Evolutionary conservation across 2,888 invertebrate species (phyloP), one percentile per base, ranked within the genome.

Genomic region (Ceriagrion tenellum): DNA sequence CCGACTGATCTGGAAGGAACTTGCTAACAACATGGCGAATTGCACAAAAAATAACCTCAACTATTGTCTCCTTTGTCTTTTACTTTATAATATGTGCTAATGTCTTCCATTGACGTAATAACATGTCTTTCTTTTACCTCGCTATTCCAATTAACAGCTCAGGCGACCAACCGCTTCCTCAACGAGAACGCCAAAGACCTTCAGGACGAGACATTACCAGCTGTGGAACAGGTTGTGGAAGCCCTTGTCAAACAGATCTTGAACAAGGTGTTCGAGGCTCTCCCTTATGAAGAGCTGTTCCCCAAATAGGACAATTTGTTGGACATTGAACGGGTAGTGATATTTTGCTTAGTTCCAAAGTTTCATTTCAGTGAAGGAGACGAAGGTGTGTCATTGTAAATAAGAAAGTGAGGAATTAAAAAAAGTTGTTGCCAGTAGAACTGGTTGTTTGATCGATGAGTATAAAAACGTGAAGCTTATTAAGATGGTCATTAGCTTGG

Each of bases 121-220:
- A 59, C 2, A 16, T 55, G 59, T 10, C 90, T 69, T 95, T 95
- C 1, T 95, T 88, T 95, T 95, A 95, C 20, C 95, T 96, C 96
- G 96, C 95, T 93, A 95, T 47, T 95, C 96, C 13, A 20, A 96
- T 96, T n/a, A 95, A 95, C 95, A 95, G 95, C 95, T 35, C 81
- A 55, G 40, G 95, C 95, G 10, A 95, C 95, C 47, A 95, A 95
- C 91, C 89, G 90, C 30, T 96, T 96, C 95, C 95, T 96, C 91
- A 96, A 96, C 95, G 96, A 96, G 95, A 96, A 96, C 95, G 96
- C 96, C 95, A 95, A 96, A 26, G 96, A 96, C 90, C 96, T 96
- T 16, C 95, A 96, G 69, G 95, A 96, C 47, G 96, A 96, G 95
- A 96, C 96, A 8, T 96, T 96, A 95, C 96, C 96, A 26, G 96